Conservation (phyloP, 1,140 invertebrate species). For the Nylanderia fulva region DNA sequence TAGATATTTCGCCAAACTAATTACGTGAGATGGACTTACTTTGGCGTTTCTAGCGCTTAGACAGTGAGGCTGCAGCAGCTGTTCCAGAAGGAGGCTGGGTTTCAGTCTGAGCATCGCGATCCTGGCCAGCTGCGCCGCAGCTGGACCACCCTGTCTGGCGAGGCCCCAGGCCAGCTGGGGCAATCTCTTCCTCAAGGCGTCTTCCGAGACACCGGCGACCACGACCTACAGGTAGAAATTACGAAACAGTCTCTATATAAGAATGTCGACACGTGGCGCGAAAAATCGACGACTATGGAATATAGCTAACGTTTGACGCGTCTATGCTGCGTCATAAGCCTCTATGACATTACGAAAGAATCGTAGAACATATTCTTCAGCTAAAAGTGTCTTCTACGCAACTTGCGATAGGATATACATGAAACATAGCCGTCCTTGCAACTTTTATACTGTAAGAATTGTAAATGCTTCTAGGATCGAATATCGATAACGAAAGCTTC, state of each 20-base stretch:
- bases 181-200: slow-evolving; percentile 83
- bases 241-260: neutral
- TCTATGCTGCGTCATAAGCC: neutral
- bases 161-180: slow-evolving; percentile 86
- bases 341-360: slow-evolving; percentile 43
- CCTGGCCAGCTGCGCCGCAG: slow-evolving; percentile 87
- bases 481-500: neutral
- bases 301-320: neutral
- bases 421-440: slow-evolving; percentile 29
- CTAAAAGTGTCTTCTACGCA: slow-evolving; percentile 17
- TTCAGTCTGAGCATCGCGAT: slow-evolving; percentile 89
- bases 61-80: slow-evolving; percentile 88
- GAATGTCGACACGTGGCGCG: neutral
- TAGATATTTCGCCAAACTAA: neutral
- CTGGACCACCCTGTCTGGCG: slow-evolving; percentile 87
- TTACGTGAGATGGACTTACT: slow-evolving; percentile 74
- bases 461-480: neutral
- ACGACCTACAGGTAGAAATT: slow-evolving; percentile 80
- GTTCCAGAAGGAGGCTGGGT: slow-evolving; percentile 88
- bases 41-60: slow-evolving; percentile 89
- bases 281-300: neutral
- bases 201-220: slow-evolving; percentile 79
- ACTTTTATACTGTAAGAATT: neutral
- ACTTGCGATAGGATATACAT: neutral
- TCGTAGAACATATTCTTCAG: neutral